Evolutionary conservation across 2,888 invertebrate species (phyloP).

Genomic region (Cosmia trapezina): DNA sequence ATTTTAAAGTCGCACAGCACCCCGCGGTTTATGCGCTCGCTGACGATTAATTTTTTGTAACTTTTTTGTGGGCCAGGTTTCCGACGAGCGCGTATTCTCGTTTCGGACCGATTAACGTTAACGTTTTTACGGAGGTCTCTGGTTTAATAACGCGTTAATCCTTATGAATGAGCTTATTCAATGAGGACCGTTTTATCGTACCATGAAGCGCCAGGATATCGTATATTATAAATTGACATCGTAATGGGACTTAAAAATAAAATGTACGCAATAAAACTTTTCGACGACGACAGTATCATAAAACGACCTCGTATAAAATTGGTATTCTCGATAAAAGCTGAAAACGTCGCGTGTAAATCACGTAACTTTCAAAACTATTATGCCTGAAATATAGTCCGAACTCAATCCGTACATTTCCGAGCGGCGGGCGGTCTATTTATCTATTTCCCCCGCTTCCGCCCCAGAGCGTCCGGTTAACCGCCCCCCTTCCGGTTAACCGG

Average conservation of each 20-base stretch:
- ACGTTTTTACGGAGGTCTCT: conserved; percentile 71
- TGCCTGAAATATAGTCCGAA: conserved; percentile 90
- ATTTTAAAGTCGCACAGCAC: conserved; percentile 88
- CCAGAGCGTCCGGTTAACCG: conserved; percentile 90
- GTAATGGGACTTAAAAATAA: conserved; percentile 80
- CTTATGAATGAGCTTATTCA: conserved; percentile 73
- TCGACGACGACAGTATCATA: conserved; percentile 84
- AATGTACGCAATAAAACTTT: conserved; percentile 82
- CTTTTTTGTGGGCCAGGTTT: conserved; percentile 78
- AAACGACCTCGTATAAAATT: conserved; percentile 81
- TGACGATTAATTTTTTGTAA: conserved; percentile 82
- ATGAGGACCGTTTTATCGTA: conserved; percentile 68
- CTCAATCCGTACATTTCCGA: conserved; percentile 91
- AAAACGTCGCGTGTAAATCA: conserved; percentile 89
- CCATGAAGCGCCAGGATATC: conserved; percentile 65
- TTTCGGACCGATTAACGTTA: conserved; percentile 77
- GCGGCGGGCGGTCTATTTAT: conserved; percentile 90
- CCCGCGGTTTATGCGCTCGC: conserved; percentile 83
- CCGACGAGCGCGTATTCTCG: conserved; percentile 75
- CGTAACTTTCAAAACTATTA: conserved; percentile 90
- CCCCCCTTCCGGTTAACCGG: conserved; percentile 90
- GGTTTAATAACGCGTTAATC: conserved; percentile 70
- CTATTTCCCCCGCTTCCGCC: conserved; percentile 91
- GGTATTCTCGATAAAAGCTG: conserved; percentile 85
- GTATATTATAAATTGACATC: conserved; percentile 76